Base-by-base conservation (phyloP, 2,797 vertebrate species). In the Silurus lanzhouensis region DNA sequence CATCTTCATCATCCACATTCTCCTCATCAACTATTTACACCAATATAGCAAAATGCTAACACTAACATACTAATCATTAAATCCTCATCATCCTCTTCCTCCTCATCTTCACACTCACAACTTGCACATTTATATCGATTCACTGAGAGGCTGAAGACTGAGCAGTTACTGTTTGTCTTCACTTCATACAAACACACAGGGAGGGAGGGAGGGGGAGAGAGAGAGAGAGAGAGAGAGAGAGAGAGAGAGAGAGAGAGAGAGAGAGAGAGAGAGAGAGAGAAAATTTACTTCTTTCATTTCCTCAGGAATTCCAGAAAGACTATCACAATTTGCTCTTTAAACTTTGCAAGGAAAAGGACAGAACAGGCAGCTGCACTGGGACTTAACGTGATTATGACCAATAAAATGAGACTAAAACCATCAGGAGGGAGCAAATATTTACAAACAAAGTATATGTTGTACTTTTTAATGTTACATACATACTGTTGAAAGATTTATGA, bases 291-390 rank as follows among this genome's bases (percentile, higher is more conserved):
- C 80, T 84, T 87, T 75, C 68, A 55, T 20, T 63, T 67, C 48
- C 80, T 87, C 82, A 89, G 90, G 90, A 92, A 92, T 92, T 91
- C 79, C 74, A 89, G 81, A 78, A 89, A 91, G 85, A 87, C 84
- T 60, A 83, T 81, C 27, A 66, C 19, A 80, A 76, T 80, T 27
- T 60, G 19, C 71, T 72, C 78, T 85, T 75, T 22, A 52, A 25
- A 72, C 15, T 6, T 52, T 38, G 46, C 0, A 14, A 60, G 55
- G 58, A n/a, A 79, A 63, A 79, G 38, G 77, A 79, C 58, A 14
- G 58, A 44, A 44, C 14, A 1, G 2, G 20, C 27, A 31, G n/a
- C 74, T 0, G n/a, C 15, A n/a, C 12, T 1, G 13, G 13, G 48
- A 25, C 10, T 25, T 44, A 5, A 8, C 1, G 20, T 25, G 22